Percentiles rank a stretch among this genome's conserved stretches.
phyloP scores from a whole-genome alignment of 2,888 invertebrate species.

The Agrilus mali region DNA sequence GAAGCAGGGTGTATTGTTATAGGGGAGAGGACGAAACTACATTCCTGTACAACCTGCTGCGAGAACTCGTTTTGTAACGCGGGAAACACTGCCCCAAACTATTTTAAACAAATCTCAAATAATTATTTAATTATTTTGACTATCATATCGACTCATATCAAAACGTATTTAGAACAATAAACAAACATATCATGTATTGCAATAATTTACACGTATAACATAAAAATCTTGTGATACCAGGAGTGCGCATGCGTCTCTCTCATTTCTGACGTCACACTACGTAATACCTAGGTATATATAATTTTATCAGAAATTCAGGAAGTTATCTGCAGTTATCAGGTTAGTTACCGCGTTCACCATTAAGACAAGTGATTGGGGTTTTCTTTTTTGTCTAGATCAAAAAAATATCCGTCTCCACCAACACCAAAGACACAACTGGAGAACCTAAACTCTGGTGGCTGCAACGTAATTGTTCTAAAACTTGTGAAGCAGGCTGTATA shows the following conservation, averaged over 20 bases:
- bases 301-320: no score
- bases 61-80: constrained; percentile 66
- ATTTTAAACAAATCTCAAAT: no score
- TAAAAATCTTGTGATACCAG: no score
- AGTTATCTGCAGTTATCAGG: neutral
- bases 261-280: no score
- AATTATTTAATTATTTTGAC: constrained; percentile 1
- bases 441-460: constrained; percentile 71
- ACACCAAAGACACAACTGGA: constrained; percentile 66
- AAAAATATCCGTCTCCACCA: constrained; percentile 68
- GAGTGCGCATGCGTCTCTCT: no score
- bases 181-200: no score
- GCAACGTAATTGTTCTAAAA: constrained; percentile 69
- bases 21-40: constrained; percentile 77
- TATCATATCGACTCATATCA: neutral
- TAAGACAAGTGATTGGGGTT: no score
- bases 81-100: constrained; percentile 38
- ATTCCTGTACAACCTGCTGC: constrained; percentile 80
- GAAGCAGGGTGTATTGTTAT: constrained; percentile 82
- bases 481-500: constrained; percentile 79
- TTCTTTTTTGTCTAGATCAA: constrained; percentile 47
- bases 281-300: no score
- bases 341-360: neutral
- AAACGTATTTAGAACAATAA: neutral
- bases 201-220: no score